Percentiles rank a stretch among this genome's conserved stretches.
These are phyloP conservation scores for Agelas oroides DNA, from an alignment of 37 sponge, comb jelly and placozoan genomes.

Conservation along the genomic window DNA sequence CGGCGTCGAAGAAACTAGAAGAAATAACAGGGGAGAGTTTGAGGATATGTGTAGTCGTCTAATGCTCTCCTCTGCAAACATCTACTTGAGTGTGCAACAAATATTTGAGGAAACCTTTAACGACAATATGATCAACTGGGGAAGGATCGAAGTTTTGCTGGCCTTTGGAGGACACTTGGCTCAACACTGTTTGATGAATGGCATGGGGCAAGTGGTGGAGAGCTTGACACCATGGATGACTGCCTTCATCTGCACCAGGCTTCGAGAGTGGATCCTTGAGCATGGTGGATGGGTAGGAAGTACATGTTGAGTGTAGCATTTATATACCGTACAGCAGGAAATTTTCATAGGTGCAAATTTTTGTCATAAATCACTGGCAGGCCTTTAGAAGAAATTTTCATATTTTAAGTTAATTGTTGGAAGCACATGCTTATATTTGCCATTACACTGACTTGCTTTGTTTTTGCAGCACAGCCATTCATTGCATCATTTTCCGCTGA, in stretches of 20 bases:
- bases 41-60: slow-evolving; percentile 27
- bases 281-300: slow-evolving; percentile 35
- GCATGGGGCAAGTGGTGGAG: neutral
- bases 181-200: slow-evolving; percentile 13
- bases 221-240: slow-evolving; percentile 2
- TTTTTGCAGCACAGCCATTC: too few species aligned
- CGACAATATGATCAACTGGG: slow-evolving; percentile 19
- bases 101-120: slow-evolving; percentile 20
- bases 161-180: slow-evolving; percentile 22
- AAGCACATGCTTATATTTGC: too few species aligned
- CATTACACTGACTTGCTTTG: too few species aligned
- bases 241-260: neutral
- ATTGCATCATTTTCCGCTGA: too few species aligned
- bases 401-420: too few species aligned
- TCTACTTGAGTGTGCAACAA: neutral
- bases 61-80: slow-evolving; percentile 9
- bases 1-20: neutral
- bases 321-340: too few species aligned
- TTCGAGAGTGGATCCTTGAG: neutral
- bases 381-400: too few species aligned
- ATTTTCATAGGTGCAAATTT: too few species aligned
- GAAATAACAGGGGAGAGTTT: slow-evolving; percentile 2
- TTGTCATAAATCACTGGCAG: too few species aligned
- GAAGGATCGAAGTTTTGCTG: slow-evolving; percentile 26
- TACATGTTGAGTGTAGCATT: too few species aligned